phyloP scores from a whole-genome alignment of 2,797 vertebrate genomes.

The Protosalanx chinensis region DNA sequence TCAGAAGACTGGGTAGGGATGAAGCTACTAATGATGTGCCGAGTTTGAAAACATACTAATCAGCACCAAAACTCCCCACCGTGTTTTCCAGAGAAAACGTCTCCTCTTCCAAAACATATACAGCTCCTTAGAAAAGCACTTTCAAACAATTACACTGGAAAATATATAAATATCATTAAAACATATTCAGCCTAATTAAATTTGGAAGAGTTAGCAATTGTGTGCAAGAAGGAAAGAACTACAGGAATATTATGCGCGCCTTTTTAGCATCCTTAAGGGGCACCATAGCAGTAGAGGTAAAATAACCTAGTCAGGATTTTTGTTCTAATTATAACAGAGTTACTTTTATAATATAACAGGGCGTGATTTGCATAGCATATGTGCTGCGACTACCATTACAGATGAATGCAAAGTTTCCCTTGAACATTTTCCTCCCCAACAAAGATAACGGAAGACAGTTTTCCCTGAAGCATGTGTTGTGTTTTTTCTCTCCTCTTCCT shows the following conservation, averaged over 20 bases:
- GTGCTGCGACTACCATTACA: slow-evolving; percentile 48
- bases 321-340: slow-evolving; percentile 73
- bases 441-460: slow-evolving; percentile 46
- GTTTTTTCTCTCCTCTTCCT: neutral
- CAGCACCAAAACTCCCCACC: slow-evolving; percentile 54
- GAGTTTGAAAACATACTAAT: slow-evolving; percentile 59
- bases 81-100: slow-evolving; percentile 51
- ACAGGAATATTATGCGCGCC: slow-evolving; percentile 50
- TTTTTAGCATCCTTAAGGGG: slow-evolving; percentile 69
- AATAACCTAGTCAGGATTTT: slow-evolving; percentile 74
- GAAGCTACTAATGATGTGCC: slow-evolving; percentile 70
- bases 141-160: slow-evolving; percentile 71
- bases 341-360: slow-evolving; percentile 67
- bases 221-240: slow-evolving; percentile 58
- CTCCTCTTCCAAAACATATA: slow-evolving; percentile 64
- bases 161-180: slow-evolving; percentile 77
- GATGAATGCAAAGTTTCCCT: slow-evolving; percentile 48
- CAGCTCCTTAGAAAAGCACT: slow-evolving; percentile 59
- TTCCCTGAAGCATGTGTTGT: neutral
- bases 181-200: slow-evolving; percentile 75
- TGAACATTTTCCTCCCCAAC: slow-evolving; percentile 39
- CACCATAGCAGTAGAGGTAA: slow-evolving; percentile 72
- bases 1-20: slow-evolving; percentile 66
- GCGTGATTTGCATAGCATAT: slow-evolving; percentile 68
- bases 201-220: slow-evolving; percentile 63